These are phyloP conservation scores for Drosophila sp. DNA, from an alignment of 1,140 invertebrate species.

Conservation along the genomic window DNA sequence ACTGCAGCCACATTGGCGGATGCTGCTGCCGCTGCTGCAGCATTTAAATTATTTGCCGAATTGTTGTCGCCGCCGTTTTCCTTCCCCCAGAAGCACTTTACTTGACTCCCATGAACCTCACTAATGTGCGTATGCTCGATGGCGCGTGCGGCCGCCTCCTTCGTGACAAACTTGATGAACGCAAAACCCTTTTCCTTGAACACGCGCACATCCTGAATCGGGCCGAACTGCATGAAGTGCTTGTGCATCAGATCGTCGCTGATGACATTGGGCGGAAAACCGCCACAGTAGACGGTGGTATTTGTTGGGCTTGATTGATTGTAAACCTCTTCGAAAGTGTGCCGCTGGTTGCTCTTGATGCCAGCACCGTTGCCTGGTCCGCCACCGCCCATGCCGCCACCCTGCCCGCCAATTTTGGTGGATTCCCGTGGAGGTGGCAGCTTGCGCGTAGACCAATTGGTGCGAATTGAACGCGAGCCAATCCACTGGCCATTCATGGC, in stretches of 20 bases:
- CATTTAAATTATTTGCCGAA: conserved; percentile 72
- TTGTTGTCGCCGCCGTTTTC: conserved; percentile 85
- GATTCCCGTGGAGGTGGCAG: conserved; percentile 88
- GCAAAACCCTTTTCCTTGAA: conserved; percentile 99
- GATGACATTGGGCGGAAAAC: conserved; percentile 95
- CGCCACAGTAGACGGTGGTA: conserved; percentile 99
- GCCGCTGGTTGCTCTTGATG: conserved; percentile 84
- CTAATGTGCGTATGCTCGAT: conserved; percentile 98
- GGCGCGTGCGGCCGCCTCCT: conserved; percentile 98
- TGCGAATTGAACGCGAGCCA: conserved; percentile 98
- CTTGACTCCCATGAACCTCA: conserved; percentile 96
- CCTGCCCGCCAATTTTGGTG: conserved; percentile 84
- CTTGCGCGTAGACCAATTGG: conserved; percentile 99
- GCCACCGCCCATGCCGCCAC: conserved; percentile 65
- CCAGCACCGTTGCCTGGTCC: conserved; percentile 63
- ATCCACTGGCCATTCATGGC: conserved; percentile 99
- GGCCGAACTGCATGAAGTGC: conserved; percentile 96
- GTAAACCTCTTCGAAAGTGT: conserved; percentile 92
- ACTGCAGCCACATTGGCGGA: conserved; percentile 73
- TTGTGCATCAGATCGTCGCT: conserved; percentile 98
- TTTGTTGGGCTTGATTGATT: conserved; percentile 99
- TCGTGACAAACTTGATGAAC: conserved; percentile 99
- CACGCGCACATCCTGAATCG: conserved; percentile 97
- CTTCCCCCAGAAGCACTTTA: conserved; percentile 99
- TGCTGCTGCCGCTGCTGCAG: conserved; percentile 68